A percentile compares a stretch with the other conserved stretches of the same genome.
Evolutionary conservation across 2,888 invertebrate species (phyloP).

Genomic region (Hirtodrosophila confusa): DNA sequence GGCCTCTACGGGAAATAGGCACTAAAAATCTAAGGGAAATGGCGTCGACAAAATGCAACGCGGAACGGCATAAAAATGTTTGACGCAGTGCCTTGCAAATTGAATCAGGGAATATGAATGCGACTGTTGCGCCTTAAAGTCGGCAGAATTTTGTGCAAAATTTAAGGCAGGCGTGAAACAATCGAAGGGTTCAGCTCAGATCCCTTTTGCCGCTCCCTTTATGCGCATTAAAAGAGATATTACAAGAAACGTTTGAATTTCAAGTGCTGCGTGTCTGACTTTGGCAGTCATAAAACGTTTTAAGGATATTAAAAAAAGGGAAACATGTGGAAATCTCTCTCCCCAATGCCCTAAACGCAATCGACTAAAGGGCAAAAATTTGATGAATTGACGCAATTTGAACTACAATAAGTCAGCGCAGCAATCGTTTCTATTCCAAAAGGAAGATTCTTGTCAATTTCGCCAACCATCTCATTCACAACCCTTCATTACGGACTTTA

Average conservation of each 20-base stretch:
- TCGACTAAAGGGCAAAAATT: slow-evolving; percentile 41
- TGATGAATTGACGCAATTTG: slow-evolving; percentile 65
- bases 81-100: slow-evolving; percentile 63
- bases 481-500: not conserved
- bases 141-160: slow-evolving; percentile 8
- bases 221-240: slow-evolving; percentile 56
- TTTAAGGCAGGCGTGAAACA: slow-evolving; percentile 13
- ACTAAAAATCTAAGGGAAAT: slow-evolving; percentile 62
- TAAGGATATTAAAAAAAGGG: slow-evolving; percentile 62
- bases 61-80: slow-evolving; percentile 50
- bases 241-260: slow-evolving; percentile 59
- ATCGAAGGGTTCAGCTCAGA: slow-evolving; percentile 35
- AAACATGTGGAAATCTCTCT: slow-evolving; percentile 46
- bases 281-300: slow-evolving; percentile 66
- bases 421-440: slow-evolving; percentile 28
- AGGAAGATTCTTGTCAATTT: not conserved
- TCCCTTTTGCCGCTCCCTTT: slow-evolving; percentile 43
- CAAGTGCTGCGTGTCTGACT: slow-evolving; percentile 49
- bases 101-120: slow-evolving; percentile 41
- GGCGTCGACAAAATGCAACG: slow-evolving; percentile 57
- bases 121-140: slow-evolving; percentile 37
- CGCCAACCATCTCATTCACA: not conserved
- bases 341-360: slow-evolving; percentile 8
- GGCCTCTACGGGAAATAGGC: slow-evolving; percentile 58
- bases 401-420: slow-evolving; percentile 48